These are phyloP conservation scores for Drosophila incognita DNA, from an alignment of 2,888 invertebrate species.

Conservation along the genomic window DNA sequence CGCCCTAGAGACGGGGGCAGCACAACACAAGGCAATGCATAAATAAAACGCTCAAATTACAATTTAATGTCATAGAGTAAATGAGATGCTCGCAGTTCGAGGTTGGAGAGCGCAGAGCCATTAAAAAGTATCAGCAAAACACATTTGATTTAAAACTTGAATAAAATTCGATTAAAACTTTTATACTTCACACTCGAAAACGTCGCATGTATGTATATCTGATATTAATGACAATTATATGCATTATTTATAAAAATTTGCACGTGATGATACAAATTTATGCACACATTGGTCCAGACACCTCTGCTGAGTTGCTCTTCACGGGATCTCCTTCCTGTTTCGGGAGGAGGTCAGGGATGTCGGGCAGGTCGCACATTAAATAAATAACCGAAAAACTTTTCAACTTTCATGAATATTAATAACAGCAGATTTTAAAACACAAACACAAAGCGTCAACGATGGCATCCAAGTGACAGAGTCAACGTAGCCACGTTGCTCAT, in stretches of 20 bases:
- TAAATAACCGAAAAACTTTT: constrained; percentile 78
- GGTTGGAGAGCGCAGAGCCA: constrained; percentile 12
- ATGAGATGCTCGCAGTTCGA: constrained; percentile 13
- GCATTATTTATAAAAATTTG: constrained; percentile 53
- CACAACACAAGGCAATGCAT: constrained; percentile 38
- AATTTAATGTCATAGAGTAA: constrained; percentile 51
- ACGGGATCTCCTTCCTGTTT: constrained; percentile 5
- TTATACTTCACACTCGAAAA: constrained; percentile 2
- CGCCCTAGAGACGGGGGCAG: constrained; percentile 41
- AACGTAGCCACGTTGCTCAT: constrained; percentile 57
- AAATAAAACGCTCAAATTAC: constrained; percentile 56
- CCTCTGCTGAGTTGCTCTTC: constrained; percentile 23
- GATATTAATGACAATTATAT: constrained; percentile 58
- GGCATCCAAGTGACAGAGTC: constrained; percentile 51
- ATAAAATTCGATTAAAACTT: constrained; percentile 64
- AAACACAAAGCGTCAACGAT: constrained; percentile 45
- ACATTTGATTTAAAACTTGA: constrained; percentile 53
- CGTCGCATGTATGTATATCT: background rate
- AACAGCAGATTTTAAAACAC: constrained; percentile 61
- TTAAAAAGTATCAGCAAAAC: constrained; percentile 40
- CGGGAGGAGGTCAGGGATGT: background rate
- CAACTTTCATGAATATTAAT: constrained; percentile 80
- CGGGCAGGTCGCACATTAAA: constrained; percentile 58
- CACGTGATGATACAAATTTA: constrained; percentile 59
- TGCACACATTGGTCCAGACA: constrained; percentile 49